Conservation (phyloP, 2,888 invertebrate genomes). For the Folsomia manolachei region DNA sequence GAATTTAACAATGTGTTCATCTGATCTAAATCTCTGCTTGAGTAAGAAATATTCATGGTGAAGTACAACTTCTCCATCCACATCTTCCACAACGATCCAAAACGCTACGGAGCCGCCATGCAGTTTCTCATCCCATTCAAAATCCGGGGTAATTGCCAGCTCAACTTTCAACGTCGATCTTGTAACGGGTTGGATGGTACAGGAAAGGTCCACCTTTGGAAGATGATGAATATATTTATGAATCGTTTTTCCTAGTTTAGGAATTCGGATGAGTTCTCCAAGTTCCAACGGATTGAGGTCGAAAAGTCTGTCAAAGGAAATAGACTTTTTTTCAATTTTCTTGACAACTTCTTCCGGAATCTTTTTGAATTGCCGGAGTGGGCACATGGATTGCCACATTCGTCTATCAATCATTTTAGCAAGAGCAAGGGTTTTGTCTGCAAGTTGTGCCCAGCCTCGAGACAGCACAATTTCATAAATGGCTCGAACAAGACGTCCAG, state of each 20-base stretch:
- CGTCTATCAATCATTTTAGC: conserved; percentile 98
- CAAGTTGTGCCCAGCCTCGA: conserved; percentile 91
- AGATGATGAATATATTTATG: conserved; percentile 96
- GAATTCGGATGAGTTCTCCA: conserved; percentile 86
- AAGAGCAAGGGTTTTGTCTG: conserved; percentile 89
- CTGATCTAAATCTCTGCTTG: conserved; percentile 88
- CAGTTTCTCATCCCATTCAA: conserved; percentile 97
- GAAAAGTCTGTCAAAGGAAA: conserved; percentile 90
- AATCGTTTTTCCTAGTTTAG: conserved; percentile 89
- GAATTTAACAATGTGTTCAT: conserved; percentile 95
- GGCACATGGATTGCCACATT: conserved; percentile 99
- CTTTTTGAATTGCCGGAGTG: conserved; percentile 91
- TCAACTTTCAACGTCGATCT: conserved; percentile 88
- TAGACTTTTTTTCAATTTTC: conserved; percentile 96
- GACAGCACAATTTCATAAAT: conserved; percentile 88
- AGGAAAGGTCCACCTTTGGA: conserved; percentile 91
- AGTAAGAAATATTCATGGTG: conserved; percentile 95
- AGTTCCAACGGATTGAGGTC: conserved; percentile 96
- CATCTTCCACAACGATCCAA: conserved; percentile 59
- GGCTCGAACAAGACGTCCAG: conserved; percentile 88
- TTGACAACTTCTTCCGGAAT: conserved; percentile 96
- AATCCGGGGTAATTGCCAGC: conserved; percentile 95
- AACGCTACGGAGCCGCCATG: conserved; percentile 66
- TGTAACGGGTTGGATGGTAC: conserved; percentile 97
- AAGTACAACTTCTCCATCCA: conserved; percentile 56